Evolutionary conservation across 1,140 invertebrate species (phyloP).

Genomic region (Maniola jurtina): DNA sequence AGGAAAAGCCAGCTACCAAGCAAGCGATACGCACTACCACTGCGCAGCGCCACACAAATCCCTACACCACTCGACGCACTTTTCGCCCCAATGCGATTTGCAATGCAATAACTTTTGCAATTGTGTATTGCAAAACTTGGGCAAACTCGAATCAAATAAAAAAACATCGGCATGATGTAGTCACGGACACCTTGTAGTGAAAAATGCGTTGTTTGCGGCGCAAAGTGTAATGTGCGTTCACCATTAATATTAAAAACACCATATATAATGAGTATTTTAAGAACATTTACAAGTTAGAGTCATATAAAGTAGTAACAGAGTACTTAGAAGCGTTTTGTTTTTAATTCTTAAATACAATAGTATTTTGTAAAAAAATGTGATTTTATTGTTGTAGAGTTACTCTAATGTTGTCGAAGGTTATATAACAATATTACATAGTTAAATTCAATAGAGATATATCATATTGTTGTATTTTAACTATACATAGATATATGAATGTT

Average conservation of each 20-base stretch:
- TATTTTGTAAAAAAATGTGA: slow-evolving; percentile 71
- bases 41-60: too few relatives aligned
- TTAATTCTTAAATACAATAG: slow-evolving; percentile 56
- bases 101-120: too few relatives aligned
- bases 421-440: slow-evolving; percentile 48
- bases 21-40: too few relatives aligned
- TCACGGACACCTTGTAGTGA: too few relatives aligned
- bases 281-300: slow-evolving; percentile 69
- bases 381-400: slow-evolving; percentile 74
- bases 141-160: too few relatives aligned
- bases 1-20: too few relatives aligned
- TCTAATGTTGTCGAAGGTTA: slow-evolving; percentile 63
- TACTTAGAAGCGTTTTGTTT: slow-evolving; percentile 62
- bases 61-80: too few relatives aligned
- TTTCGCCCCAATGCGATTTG: too few relatives aligned
- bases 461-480: slow-evolving; percentile 73
- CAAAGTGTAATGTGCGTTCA: too few relatives aligned
- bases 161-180: too few relatives aligned
- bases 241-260: slow-evolving; percentile 51
- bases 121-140: too few relatives aligned
- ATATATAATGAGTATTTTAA: slow-evolving; percentile 71
- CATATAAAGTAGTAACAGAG: slow-evolving; percentile 56
- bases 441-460: slow-evolving; percentile 70
- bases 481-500: slow-evolving; percentile 65
- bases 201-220: too few relatives aligned